phyloP scores from a whole-genome alignment of 2,797 vertebrate species.

The Alauda arvensis region DNA sequence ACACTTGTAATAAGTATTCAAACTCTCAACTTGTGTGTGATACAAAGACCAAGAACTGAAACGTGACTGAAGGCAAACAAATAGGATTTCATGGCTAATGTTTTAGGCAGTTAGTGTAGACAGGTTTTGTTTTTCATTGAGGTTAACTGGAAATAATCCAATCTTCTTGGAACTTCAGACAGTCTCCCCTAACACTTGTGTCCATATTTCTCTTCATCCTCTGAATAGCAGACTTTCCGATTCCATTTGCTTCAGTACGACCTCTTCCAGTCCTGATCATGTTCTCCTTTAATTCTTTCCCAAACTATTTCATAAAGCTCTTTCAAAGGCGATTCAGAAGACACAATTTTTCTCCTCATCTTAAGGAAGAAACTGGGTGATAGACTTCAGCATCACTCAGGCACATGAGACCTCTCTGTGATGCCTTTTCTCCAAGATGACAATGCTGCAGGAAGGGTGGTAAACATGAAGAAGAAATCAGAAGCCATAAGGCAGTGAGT shows the following conservation, averaged over 20 bases:
- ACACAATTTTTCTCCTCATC: background rate
- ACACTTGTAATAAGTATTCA: background rate
- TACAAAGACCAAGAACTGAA: background rate
- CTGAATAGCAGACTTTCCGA: background rate
- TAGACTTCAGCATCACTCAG: background rate
- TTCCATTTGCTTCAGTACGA: background rate
- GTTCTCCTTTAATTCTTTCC: background rate
- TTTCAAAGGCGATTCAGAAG: background rate
- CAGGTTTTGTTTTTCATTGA: background rate
- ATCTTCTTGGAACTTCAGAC: background rate
- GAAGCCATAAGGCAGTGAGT: background rate
- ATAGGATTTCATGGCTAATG: background rate
- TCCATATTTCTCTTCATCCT: background rate
- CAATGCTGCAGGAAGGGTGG: fast-evolving
- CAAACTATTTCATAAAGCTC: background rate
- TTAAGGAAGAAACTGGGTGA: background rate
- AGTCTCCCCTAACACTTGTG: background rate
- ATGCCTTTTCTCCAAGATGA: background rate
- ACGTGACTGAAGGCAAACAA: background rate
- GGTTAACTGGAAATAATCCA: background rate
- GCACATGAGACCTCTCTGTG: background rate
- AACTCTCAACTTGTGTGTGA: background rate
- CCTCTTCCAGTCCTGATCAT: background rate
- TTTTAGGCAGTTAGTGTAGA: background rate
- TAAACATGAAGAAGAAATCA: background rate